Conservation (phyloP, 2,113 vertebrate genomes). For the Caranx ignobilis region DNA sequence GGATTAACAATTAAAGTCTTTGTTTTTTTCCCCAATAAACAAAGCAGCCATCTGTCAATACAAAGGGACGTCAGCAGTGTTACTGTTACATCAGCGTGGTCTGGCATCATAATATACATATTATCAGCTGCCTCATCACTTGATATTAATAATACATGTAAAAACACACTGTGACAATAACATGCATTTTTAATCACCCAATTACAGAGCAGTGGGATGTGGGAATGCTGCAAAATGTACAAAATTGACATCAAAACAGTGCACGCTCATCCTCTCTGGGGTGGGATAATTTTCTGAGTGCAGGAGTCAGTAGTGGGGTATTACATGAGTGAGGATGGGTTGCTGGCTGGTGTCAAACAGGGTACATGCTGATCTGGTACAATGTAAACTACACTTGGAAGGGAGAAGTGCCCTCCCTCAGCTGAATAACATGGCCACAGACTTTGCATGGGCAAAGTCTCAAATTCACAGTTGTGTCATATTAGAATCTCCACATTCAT, state of each 20-base stretch:
- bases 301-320: conserved; percentile 8
- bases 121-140: conserved; percentile 69
- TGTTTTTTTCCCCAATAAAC: conserved; percentile 26
- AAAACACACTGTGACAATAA: conserved; percentile 70
- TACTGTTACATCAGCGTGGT: conserved; percentile 29
- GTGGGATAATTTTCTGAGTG: conserved; percentile 45
- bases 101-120: conserved; percentile 42
- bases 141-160: conserved; percentile 74
- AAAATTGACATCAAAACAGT: conserved; percentile 57
- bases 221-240: conserved; percentile 51
- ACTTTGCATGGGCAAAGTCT: not conserved
- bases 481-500: conserved; percentile 21
- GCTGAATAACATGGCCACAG: conserved; percentile 1
- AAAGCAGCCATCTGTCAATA: conserved; percentile 67
- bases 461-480: conserved; percentile 28
- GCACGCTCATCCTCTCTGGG: conserved; percentile 19
- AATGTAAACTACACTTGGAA: conserved; percentile 17
- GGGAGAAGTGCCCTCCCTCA: not conserved
- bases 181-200: conserved; percentile 76
- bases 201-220: conserved; percentile 57
- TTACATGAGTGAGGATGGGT: conserved; percentile 22
- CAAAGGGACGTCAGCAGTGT: conserved; percentile 25
- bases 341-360: conserved; percentile 22
- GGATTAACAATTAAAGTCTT: conserved; percentile 11
- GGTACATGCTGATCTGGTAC: conserved; percentile 23